phyloP scores from a whole-genome alignment of 2,888 invertebrate genomes.

The Epinotia bilunana region DNA sequence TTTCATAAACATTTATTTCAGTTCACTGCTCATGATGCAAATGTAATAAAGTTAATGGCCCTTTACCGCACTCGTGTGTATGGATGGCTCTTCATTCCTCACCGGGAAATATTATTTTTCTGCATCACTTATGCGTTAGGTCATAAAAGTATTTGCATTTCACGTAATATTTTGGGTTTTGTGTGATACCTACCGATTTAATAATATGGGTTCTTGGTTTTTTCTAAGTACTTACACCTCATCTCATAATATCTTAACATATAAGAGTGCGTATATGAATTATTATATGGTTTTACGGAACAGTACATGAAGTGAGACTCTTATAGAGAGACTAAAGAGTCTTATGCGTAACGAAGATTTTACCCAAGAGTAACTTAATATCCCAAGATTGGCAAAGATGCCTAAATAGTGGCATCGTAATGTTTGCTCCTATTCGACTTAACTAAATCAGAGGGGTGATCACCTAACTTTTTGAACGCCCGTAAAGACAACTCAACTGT shows the following conservation, averaged over 20 bases:
- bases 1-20: conserved; percentile 66
- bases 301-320: not conserved
- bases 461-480: no score
- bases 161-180: conserved; percentile 9
- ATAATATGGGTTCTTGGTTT: no score
- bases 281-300: no score
- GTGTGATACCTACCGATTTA: no score
- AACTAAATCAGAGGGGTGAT: not conserved
- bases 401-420: not conserved
- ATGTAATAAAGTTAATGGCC: conserved; percentile 78
- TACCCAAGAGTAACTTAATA: not conserved
- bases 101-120: conserved; percentile 68
- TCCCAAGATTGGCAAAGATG: not conserved
- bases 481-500: no score
- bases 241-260: no score
- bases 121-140: conserved; percentile 37
- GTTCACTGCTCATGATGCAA: conserved; percentile 73
- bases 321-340: not conserved
- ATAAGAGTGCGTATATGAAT: no score
- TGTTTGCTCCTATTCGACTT: not conserved
- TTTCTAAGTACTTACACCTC: no score
- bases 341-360: not conserved
- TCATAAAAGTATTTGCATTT: conserved; percentile 28
- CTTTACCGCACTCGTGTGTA: conserved; percentile 62
- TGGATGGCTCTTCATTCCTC: conserved; percentile 62